Evolutionary conservation across 2,888 invertebrate species (phyloP).

Genomic region (Lissonota sp.): DNA sequence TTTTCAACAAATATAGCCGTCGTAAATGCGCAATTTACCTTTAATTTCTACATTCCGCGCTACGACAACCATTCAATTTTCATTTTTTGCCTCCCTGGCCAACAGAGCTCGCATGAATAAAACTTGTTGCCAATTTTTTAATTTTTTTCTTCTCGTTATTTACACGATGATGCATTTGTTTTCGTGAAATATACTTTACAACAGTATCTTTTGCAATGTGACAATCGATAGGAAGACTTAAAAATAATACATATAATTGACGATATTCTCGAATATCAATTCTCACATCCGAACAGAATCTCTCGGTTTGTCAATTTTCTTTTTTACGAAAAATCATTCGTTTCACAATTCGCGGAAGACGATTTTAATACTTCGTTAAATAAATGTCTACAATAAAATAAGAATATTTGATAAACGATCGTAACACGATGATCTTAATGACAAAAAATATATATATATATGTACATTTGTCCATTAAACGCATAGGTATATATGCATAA

Average conservation of each 20-base stretch:
- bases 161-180: slow-evolving; percentile 27
- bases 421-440: slow-evolving; percentile 25
- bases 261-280: slow-evolving; percentile 11
- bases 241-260: slow-evolving; percentile 17
- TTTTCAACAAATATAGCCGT: neutral
- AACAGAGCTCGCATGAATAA: neutral
- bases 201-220: slow-evolving; percentile 27
- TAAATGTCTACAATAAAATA: slow-evolving; percentile 30
- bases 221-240: slow-evolving; percentile 35
- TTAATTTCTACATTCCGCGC: neutral
- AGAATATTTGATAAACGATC: slow-evolving; percentile 6
- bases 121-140: slow-evolving; percentile 1
- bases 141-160: slow-evolving; percentile 5
- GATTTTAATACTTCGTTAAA: slow-evolving; percentile 51
- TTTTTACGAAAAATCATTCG: slow-evolving; percentile 21
- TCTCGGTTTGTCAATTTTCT: neutral
- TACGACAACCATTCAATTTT: neutral
- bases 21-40: neutral
- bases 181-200: slow-evolving; percentile 42
- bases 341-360: slow-evolving; percentile 49
- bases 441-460: slow-evolving; percentile 22
- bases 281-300: slow-evolving; percentile 12
- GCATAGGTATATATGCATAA: slow-evolving; percentile 6
- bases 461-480: slow-evolving; percentile 46
- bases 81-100: neutral